These are phyloP conservation scores for Hydrolagus affinis DNA, from an alignment of 2,113 vertebrate species.

Conservation along the genomic window DNA sequence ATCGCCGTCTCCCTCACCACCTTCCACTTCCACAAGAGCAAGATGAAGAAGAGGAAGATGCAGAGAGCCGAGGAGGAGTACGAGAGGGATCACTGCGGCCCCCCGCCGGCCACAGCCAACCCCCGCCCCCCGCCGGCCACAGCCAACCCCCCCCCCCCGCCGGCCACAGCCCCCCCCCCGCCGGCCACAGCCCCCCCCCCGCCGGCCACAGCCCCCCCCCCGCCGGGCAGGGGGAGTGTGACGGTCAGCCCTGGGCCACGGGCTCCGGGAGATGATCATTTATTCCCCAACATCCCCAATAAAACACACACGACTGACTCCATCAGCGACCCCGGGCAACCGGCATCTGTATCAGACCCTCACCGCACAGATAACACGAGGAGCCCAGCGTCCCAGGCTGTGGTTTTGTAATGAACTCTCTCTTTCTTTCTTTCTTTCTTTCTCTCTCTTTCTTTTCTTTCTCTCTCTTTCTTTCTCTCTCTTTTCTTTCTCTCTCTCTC, in stretches of 20 bases:
- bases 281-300: slow-evolving; percentile 48
- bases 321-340: slow-evolving; percentile 29
- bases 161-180: slow-evolving; percentile 43
- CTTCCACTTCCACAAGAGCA: slow-evolving; percentile 89
- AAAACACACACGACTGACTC: slow-evolving; percentile 35
- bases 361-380: slow-evolving; percentile 58
- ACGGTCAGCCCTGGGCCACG: slow-evolving; percentile 47
- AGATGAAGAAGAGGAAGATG: slow-evolving; percentile 92
- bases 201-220: slow-evolving; percentile 39
- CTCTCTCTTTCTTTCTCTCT: not conserved
- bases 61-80: slow-evolving; percentile 91
- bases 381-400: slow-evolving; percentile 58
- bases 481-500: not conserved
- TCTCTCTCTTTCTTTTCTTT: not conserved
- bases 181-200: slow-evolving; percentile 43
- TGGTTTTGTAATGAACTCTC: slow-evolving; percentile 64
- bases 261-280: not conserved
- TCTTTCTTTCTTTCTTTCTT: too few relatives aligned
- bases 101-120: slow-evolving; percentile 40
- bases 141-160: slow-evolving; percentile 43
- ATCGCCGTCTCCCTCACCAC: slow-evolving; percentile 86
- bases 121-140: slow-evolving; percentile 43
- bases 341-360: slow-evolving; percentile 41
- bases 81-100: slow-evolving; percentile 82
- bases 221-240: slow-evolving; percentile 48